Base-by-base conservation (phyloP, 2,888 invertebrate genomes). In the Andrena minutula region DNA sequence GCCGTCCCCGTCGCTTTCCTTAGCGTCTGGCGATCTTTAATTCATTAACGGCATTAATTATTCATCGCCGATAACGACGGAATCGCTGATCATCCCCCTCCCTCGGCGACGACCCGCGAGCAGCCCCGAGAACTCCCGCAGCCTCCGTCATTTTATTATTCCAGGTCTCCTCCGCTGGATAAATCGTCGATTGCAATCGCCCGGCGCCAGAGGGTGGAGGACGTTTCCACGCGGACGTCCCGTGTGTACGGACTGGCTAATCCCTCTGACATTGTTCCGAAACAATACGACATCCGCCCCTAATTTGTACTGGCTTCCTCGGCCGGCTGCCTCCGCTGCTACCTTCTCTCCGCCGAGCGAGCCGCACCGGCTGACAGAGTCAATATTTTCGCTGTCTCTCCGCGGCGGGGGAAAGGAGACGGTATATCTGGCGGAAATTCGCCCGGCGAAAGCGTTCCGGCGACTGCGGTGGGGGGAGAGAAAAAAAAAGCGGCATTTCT, bases 241-340 rank as follows among this genome's bases (percentile, higher is more conserved):
- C 53, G 41, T 75, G 78, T 73, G 74, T 79, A 71, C 76, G 80
- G 63, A 64, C 68, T 75, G 86, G 84, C 89, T 91, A 90, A 91
- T 91, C 91, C 90, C 87, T 85, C 86, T 86, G 88, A 90, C 89
- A 91, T 91, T 91, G 91, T 91, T 90, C 88, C 86, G 86, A 91
- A 90, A 91, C 92, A 91, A 90, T 90, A 83, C 84, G 75, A 78
- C 80, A 80, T 82, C 82, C 85, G 70, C 73, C 88, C 87, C 89
- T 84, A 90, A 90, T 89, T 90, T 87, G 81, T 86, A 78, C 82
- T 84, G 86, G 75, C 86, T 86, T 85, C 75, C 83, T 75, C 58
- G 53, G 73, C 56, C 28, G 60, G 49, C 53, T 23, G 53, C 20
- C 53, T 20, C 53, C 53, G 69, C 41, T 2, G 64, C 60, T 66